Conservation (phyloP, 2,797 vertebrate species). For the Glossophaga mutica region DNA sequence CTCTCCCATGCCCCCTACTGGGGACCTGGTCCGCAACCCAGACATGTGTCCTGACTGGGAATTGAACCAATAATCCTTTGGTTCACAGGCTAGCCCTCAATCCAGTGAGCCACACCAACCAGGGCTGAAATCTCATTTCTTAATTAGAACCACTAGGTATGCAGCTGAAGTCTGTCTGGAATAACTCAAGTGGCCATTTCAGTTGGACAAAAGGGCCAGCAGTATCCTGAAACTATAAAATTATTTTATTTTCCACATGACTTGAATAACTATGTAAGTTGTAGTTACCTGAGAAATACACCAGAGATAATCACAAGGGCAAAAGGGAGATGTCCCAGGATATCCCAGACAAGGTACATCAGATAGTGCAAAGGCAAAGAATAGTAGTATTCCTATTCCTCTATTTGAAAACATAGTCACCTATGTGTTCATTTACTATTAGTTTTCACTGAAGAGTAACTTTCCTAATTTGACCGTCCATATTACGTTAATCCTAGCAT, state of each 20-base stretch:
- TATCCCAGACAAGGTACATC: not conserved
- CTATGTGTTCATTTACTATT: not conserved
- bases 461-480: not conserved
- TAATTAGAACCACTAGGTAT: not conserved
- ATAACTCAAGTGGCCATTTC: not conserved
- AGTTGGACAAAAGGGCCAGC: not conserved
- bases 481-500: not conserved
- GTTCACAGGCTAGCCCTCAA: no score
- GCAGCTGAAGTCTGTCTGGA: not conserved
- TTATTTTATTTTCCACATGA: not conserved
- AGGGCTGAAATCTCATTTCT: conserved; percentile 6
- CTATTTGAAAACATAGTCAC: not conserved
- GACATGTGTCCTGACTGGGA: no score
- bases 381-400: not conserved
- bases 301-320: not conserved
- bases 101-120: no score
- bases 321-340: not conserved
- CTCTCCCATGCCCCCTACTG: no score
- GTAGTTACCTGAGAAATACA: not conserved
- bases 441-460: not conserved
- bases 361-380: not conserved
- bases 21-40: no score
- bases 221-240: not conserved
- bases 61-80: no score
- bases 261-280: not conserved